phyloP scores from a whole-genome alignment of 2,888 invertebrate species.

The Drosophila anomelani region DNA sequence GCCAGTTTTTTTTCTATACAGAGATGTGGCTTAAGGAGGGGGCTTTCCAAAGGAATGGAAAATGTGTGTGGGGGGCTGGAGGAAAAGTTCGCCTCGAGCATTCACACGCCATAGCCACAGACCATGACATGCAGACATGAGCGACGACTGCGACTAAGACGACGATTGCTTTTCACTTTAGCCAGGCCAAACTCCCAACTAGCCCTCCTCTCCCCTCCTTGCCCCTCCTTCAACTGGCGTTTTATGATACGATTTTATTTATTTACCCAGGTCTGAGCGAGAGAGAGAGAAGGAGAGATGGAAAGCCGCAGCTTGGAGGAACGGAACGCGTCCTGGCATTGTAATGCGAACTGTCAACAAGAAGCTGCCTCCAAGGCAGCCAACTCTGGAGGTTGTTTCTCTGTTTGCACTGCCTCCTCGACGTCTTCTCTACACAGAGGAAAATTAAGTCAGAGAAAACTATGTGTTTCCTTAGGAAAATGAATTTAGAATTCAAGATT shows the following conservation, averaged over 20 bases:
- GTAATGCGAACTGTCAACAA: constrained; percentile 79
- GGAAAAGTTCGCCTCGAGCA: constrained; percentile 72
- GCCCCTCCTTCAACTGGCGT: constrained; percentile 51
- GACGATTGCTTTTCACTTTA: constrained; percentile 75
- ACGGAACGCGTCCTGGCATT: constrained; percentile 65
- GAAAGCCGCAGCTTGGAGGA: constrained; percentile 43
- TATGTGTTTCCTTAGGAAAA: not conserved
- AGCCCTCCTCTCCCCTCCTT: not conserved
- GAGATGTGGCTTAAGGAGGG: not conserved
- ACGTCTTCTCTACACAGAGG: constrained; percentile 12
- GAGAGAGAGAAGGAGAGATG: constrained; percentile 1
- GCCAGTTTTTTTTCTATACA: constrained; percentile 8
- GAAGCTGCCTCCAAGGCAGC: constrained; percentile 55
- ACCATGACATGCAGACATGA: constrained; percentile 68
- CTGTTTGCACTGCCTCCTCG: constrained; percentile 32
- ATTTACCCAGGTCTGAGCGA: constrained; percentile 62
- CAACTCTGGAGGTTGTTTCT: constrained; percentile 63
- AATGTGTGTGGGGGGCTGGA: constrained; percentile 26
- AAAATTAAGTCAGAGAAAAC: not conserved
- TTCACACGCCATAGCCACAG: constrained; percentile 78
- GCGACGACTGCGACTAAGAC: constrained; percentile 53
- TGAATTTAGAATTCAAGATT: not conserved
- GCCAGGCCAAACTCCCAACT: constrained; percentile 31
- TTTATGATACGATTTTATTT: constrained; percentile 79
- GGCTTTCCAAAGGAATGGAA: constrained; percentile 10